A percentile compares a stretch with the other conserved stretches of the same genome.
phyloP scores from a whole-genome alignment of 1,140 invertebrate genomes.

The Zaprionus gabonicus region DNA sequence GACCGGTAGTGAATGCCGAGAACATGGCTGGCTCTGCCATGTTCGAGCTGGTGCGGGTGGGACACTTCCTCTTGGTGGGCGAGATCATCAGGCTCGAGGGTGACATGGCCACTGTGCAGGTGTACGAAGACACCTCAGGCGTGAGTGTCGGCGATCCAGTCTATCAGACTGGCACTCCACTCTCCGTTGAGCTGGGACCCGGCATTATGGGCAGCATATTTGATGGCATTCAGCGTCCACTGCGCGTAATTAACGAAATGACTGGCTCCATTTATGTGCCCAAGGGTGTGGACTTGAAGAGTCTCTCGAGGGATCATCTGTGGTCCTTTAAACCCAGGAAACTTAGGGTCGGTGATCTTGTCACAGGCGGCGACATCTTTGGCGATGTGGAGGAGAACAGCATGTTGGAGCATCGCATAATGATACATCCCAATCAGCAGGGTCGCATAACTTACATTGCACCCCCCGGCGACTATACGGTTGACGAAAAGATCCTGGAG shows the following conservation, averaged over 20 bases:
- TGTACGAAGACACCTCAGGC: conserved; percentile 95
- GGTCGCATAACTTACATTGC: conserved; percentile 98
- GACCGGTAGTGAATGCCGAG: conserved; percentile 87
- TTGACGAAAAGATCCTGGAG: conserved; percentile 97
- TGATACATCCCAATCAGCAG: conserved; percentile 95
- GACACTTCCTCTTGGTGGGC: conserved; percentile 89
- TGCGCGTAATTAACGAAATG: conserved; percentile 91
- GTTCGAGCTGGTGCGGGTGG: conserved; percentile 91
- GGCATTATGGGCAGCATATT: conserved; percentile 87
- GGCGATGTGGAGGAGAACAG: conserved; percentile 98
- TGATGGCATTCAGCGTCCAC: conserved; percentile 93
- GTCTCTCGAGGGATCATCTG: conserved; percentile 90
- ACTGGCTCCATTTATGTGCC: conserved; percentile 99
- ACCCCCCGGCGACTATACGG: conserved; percentile 94
- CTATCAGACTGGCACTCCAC: conserved; percentile 91
- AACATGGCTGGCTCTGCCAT: conserved; percentile 84
- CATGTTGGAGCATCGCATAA: conserved; percentile 97
- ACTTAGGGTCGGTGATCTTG: conserved; percentile 94
- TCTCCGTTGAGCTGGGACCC: conserved; percentile 93
- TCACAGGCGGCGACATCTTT: conserved; percentile 98
- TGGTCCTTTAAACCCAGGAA: conserved; percentile 96
- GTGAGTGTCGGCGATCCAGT: conserved; percentile 95
- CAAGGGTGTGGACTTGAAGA: conserved; percentile 98
- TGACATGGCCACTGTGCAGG: conserved; percentile 85
- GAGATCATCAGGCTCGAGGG: conserved; percentile 91